These are phyloP conservation scores for Dysmachus trigonus DNA, from an alignment of 2,888 invertebrate species.

Conservation along the genomic window DNA sequence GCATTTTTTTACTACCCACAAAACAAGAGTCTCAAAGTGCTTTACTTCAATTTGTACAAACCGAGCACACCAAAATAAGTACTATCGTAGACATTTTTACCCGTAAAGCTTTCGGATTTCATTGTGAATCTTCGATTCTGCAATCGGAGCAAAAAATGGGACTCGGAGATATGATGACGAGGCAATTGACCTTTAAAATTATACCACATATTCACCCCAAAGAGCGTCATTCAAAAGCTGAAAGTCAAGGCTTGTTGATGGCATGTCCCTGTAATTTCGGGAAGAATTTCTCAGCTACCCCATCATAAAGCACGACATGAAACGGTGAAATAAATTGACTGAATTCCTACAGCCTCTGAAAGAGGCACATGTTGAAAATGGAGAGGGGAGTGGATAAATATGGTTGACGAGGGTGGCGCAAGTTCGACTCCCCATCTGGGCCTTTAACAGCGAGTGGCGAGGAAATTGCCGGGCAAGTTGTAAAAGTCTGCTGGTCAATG, in stretches of 20 bases:
- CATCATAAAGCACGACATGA: not conserved
- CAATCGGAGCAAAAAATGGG: not conserved
- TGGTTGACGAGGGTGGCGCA: not conserved
- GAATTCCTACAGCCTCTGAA: not conserved
- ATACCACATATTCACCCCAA: not conserved
- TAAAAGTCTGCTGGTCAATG: conserved; percentile 29
- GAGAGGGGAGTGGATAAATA: not conserved
- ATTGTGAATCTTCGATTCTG: not conserved
- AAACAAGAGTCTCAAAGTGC: not conserved
- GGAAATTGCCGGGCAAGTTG: not conserved
- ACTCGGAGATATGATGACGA: not conserved
- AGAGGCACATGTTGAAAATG: not conserved
- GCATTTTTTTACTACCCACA: not conserved
- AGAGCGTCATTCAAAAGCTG: not conserved
- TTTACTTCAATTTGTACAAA: not conserved
- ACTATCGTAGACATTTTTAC: not conserved
- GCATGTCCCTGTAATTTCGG: not conserved
- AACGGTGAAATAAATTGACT: not conserved
- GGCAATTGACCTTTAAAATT: not conserved
- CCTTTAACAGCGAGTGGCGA: not conserved
- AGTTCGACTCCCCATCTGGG: not conserved
- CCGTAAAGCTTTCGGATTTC: not conserved
- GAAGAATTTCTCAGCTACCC: not conserved
- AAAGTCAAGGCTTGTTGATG: not conserved
- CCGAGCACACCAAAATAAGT: not conserved